These are phyloP conservation scores for Cartodere bifasciata DNA, from an alignment of 2,888 invertebrate species.

Conservation along the genomic window DNA sequence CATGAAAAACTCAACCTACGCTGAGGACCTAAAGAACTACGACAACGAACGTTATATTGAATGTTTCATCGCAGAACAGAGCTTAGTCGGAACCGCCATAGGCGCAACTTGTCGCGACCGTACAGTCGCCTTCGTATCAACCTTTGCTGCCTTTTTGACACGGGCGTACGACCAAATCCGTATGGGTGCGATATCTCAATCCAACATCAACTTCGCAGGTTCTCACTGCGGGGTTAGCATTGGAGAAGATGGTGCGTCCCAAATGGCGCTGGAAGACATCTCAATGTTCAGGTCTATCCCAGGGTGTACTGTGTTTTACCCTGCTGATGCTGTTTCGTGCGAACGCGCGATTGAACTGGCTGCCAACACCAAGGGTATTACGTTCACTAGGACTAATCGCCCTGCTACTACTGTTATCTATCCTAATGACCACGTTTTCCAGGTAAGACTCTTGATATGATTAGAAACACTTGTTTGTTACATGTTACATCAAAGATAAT, in stretches of 20 bases:
- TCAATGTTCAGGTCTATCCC: slow-evolving; percentile 90
- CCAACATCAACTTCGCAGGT: slow-evolving; percentile 90
- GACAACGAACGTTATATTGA: slow-evolving; percentile 72
- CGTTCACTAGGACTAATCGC: slow-evolving; percentile 89
- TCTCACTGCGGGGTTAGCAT: slow-evolving; percentile 97
- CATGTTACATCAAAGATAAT: no score
- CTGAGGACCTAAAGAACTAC: slow-evolving; percentile 74
- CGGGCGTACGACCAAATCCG: slow-evolving; percentile 97
- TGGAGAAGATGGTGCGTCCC: slow-evolving; percentile 96
- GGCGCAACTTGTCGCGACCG: slow-evolving; percentile 91
- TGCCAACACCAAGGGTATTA: slow-evolving; percentile 78
- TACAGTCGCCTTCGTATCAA: slow-evolving; percentile 85
- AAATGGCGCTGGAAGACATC: slow-evolving; percentile 97
- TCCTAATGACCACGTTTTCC: slow-evolving; percentile 66
- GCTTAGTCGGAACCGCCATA: slow-evolving; percentile 88
- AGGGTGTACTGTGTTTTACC: slow-evolving; percentile 64
- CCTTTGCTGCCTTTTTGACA: slow-evolving; percentile 95
- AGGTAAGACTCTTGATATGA: slow-evolving; percentile 37
- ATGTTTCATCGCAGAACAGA: slow-evolving; percentile 98
- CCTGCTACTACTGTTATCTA: slow-evolving; percentile 83
- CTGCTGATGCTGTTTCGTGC: slow-evolving; percentile 82
- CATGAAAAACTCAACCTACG: slow-evolving; percentile 96
- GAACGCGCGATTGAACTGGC: slow-evolving; percentile 92
- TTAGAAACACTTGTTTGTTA: no score
- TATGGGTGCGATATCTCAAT: slow-evolving; percentile 98